These are phyloP conservation scores for Erethizon dorsatum DNA, from an alignment of 2,797 vertebrate species.

Conservation along the genomic window DNA sequence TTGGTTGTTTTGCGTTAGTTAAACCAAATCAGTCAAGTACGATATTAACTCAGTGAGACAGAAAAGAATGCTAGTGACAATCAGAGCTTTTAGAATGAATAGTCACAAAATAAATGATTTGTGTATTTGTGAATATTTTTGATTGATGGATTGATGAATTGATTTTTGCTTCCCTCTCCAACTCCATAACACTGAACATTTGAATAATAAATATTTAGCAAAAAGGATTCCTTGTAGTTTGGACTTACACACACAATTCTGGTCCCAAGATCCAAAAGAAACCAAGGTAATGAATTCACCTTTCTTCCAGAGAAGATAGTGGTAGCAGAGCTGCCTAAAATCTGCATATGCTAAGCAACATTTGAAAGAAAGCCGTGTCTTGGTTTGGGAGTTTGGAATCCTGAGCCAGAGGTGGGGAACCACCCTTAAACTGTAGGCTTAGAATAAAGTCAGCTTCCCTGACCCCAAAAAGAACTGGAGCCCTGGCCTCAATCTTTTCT, in stretches of 20 bases:
- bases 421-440: background rate
- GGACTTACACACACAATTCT: background rate
- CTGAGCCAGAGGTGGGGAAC: background rate
- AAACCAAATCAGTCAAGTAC: background rate
- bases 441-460: background rate
- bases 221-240: background rate
- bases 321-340: background rate
- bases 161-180: background rate
- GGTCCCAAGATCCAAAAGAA: background rate
- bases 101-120: background rate
- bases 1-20: background rate
- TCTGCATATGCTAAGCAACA: background rate
- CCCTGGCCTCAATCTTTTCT: background rate
- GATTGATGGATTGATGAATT: background rate
- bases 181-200: background rate
- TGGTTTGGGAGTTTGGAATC: background rate
- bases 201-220: background rate
- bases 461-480: background rate
- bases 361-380: background rate
- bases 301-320: background rate
- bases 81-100: background rate
- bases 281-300: background rate
- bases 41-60: constrained; percentile 11
- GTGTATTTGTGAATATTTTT: background rate
- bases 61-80: background rate